Evolutionary conservation across 2,797 vertebrate species (phyloP).

Genomic region (Botia kubotai): DNA sequence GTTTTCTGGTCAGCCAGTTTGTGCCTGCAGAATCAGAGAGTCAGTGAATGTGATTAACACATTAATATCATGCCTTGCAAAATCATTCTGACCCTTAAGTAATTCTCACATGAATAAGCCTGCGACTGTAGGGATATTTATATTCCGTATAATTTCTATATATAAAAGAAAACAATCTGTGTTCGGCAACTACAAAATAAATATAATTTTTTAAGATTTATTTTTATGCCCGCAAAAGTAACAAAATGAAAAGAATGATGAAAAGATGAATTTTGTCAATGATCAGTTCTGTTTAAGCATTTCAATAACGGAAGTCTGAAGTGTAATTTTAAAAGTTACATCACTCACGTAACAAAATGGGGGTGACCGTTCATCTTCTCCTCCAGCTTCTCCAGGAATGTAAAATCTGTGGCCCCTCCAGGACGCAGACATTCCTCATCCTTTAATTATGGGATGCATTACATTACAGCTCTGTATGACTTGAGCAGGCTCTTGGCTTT

Average conservation of each 20-base stretch:
- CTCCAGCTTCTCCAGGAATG: constrained; percentile 93
- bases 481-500: constrained; percentile 56
- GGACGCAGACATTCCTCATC: constrained; percentile 94
- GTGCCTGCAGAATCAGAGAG: constrained; percentile 75
- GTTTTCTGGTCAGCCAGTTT: constrained; percentile 89
- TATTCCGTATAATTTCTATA: neutral
- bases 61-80: neutral
- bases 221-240: neutral
- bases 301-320: neutral
- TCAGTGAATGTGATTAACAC: neutral
- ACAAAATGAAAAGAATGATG: neutral
- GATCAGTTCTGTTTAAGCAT: neutral
- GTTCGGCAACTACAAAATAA: neutral
- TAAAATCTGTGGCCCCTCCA: constrained; percentile 90
- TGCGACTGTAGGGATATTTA: too few relatives aligned
- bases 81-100: neutral
- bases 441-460: constrained; percentile 66
- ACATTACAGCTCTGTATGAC: neutral
- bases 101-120: neutral
- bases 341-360: constrained; percentile 90
- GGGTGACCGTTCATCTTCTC: constrained; percentile 89
- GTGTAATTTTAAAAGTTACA: neutral
- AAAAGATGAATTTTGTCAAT: too few relatives aligned
- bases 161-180: neutral
- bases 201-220: neutral